A percentile compares a stretch with the other conserved stretches of the same genome.
phyloP scores from a whole-genome alignment of 2,113 vertebrate genomes.

The Gymnogyps californianus region DNA sequence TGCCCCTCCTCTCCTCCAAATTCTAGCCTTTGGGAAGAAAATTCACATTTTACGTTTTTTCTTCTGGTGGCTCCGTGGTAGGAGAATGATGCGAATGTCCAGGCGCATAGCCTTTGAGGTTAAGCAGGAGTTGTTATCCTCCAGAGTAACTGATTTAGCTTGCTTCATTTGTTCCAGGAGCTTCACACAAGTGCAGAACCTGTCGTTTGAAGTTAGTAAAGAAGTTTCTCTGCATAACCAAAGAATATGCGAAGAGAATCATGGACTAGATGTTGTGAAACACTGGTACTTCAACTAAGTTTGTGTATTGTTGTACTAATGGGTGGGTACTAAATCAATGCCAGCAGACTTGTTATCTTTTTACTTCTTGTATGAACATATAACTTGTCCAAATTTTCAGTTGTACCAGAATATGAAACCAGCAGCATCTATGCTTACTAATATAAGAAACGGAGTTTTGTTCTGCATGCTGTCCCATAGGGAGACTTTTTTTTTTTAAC shows the following conservation, averaged over 20 bases:
- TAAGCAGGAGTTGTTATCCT: not conserved
- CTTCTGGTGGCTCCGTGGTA: not conserved
- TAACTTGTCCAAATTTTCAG: not conserved
- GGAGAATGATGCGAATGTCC: not conserved
- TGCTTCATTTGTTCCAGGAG: constrained; percentile 41
- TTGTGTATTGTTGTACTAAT: not conserved
- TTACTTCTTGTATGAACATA: not conserved
- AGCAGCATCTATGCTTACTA: not conserved
- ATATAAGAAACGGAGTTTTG: not conserved
- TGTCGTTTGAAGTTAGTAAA: constrained; percentile 73
- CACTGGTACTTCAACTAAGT: constrained; percentile 62
- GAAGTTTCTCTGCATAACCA: constrained; percentile 73
- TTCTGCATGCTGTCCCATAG: not conserved
- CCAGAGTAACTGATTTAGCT: not conserved
- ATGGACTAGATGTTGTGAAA: constrained; percentile 18
- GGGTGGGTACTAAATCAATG: not conserved
- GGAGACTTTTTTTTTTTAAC: not conserved
- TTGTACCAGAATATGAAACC: not conserved
- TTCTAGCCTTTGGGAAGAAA: not conserved
- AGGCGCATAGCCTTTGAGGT: not conserved
- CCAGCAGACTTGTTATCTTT: not conserved
- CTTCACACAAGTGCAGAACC: constrained; percentile 65
- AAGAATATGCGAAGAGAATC: constrained; percentile 52
- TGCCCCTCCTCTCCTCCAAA: not conserved
- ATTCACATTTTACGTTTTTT: not conserved